A percentile compares a stretch with the other conserved stretches of the same genome.
Evolutionary conservation across 2,888 invertebrate genomes (phyloP).

Genomic region (Drosophila algonquin): DNA sequence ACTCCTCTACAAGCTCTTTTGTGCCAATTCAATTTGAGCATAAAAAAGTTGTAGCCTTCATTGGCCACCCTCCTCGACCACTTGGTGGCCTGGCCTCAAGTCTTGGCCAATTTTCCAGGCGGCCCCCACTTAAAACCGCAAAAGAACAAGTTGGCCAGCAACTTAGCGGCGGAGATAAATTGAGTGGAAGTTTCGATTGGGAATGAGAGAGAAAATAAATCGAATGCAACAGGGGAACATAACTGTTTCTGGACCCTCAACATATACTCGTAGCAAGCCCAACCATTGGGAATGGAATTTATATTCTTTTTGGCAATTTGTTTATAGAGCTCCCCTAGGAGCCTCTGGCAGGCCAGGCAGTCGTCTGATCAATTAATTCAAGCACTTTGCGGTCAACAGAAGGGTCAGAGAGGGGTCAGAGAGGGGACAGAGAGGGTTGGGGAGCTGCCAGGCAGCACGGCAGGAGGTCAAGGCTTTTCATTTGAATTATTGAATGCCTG

Average conservation of each 20-base stretch:
- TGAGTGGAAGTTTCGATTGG: slow-evolving; percentile 49
- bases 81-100: neutral
- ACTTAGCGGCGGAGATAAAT: slow-evolving; percentile 49
- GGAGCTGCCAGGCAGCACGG: neutral
- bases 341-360: neutral
- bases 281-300: slow-evolving; percentile 46
- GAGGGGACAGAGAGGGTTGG: neutral
- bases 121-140: slow-evolving; percentile 45
- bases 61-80: slow-evolving; percentile 24
- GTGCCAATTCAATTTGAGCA: slow-evolving; percentile 45
- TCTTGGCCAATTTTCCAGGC: slow-evolving; percentile 36
- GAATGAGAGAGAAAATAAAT: slow-evolving; percentile 17
- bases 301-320: slow-evolving; percentile 49
- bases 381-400: slow-evolving; percentile 36
- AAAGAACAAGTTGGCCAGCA: slow-evolving; percentile 41
- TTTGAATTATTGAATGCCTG: slow-evolving; percentile 30
- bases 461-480: slow-evolving; percentile 31
- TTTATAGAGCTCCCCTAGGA: slow-evolving; percentile 43
- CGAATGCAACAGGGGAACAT: slow-evolving; percentile 19
- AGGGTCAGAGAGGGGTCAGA: neutral
- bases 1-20: neutral
- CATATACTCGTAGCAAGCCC: no score
- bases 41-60: slow-evolving; percentile 28
- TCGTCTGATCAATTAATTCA: slow-evolving; percentile 68
- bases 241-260: slow-evolving; percentile 1